Evolutionary conservation across 2,113 vertebrate genomes (phyloP), one percentile per base, ranked within the genome.

Genomic region (Brachyistius frenatus): DNA sequence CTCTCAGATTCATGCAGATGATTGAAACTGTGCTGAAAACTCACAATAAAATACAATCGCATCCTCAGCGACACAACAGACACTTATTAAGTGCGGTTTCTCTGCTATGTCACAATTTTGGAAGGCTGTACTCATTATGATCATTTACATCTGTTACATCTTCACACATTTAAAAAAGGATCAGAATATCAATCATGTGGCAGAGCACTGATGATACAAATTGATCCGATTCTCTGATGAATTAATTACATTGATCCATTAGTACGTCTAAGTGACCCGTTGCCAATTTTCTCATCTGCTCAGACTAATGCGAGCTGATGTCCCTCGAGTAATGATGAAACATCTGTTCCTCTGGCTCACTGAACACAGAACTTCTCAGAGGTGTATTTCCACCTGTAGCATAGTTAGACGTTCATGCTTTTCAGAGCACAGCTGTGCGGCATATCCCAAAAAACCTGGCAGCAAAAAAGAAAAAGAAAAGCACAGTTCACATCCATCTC

Each of bases 161-260:
- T 64, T 49, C 11, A 67, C 36, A 49, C 30, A 49, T 58, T 65
- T 8, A 73, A 35, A 23, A 47, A 30, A 54, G 1, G 39, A 63
- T 53, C 50, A 31, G 46, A 82, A 60, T 56, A 67, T 64, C 35
- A 79, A 62, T 82, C 23, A 73, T 33, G 31, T 11, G 36, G 47
- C 50, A 72, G 66, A 72, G 31, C 46, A 69, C 37, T 36, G 49
- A 52, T 53, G 63, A 78, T 54, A 37, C 15, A 49, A 64, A 74
- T 76, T 77, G 58, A 83, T 85, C 10, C 30, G 61, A 68, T 63
- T 68, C 70, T 82, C 66, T 49, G 23, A 46, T 31, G 66, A 81
- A 85, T 79, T 80, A 74, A 89, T 89, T 67, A 68, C 68, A 78
- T 78, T 56, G 46, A 89, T 73, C 47, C 53, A 84, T 85, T 63